phyloP scores from a whole-genome alignment of 2,797 vertebrate species.

The Cichlasoma orientale region DNA sequence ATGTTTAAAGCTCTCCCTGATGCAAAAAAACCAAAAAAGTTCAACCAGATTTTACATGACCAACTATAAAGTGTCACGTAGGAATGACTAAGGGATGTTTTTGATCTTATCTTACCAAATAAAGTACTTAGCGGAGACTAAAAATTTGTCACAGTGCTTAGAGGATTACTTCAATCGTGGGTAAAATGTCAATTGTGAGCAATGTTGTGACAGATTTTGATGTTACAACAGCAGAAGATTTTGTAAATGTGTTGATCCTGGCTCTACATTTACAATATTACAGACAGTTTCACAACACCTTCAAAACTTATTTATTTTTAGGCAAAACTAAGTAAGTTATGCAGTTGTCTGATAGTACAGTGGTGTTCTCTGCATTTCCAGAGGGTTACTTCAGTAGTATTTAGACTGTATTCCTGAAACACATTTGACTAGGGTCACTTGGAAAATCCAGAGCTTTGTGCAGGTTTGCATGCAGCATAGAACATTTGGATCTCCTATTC shows the following conservation, averaged over 20 bases:
- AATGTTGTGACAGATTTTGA: background rate
- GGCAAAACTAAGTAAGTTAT: background rate
- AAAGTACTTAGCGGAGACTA: background rate
- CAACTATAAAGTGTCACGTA: background rate
- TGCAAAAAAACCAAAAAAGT: background rate
- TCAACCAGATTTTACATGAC: background rate
- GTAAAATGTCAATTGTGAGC: background rate
- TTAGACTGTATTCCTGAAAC: slow-evolving; percentile 29
- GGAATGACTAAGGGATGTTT: background rate
- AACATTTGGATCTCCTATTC: slow-evolving; percentile 41
- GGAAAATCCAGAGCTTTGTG: slow-evolving; percentile 2
- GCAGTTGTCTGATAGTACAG: background rate
- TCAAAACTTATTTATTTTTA: background rate
- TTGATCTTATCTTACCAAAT: background rate
- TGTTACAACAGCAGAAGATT: background rate
- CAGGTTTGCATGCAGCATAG: slow-evolving; percentile 48
- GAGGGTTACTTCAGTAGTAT: background rate
- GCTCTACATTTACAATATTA: background rate
- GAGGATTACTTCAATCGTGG: background rate
- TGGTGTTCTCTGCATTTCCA: background rate
- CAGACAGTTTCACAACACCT: background rate
- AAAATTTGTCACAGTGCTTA: slow-evolving; percentile 1
- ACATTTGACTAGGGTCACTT: slow-evolving; percentile 17
- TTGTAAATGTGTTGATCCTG: too few species aligned
- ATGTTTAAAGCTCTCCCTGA: background rate